Evolutionary conservation across 37 sponge, comb jelly and placozoan genomes (phyloP).

Genomic region (Axinella damicornis): DNA sequence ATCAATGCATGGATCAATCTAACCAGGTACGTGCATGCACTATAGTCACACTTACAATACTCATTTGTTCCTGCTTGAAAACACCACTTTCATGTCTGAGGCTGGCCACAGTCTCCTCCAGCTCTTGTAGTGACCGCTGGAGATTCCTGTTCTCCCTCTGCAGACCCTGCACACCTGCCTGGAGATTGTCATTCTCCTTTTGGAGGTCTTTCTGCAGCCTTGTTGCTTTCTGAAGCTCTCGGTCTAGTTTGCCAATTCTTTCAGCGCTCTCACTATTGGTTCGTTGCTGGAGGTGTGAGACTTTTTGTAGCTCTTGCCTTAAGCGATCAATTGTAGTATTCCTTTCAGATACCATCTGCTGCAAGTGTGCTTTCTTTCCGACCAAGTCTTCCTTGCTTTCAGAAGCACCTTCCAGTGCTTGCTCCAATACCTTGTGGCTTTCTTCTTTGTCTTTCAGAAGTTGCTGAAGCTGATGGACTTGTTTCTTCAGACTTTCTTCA

Average conservation of each 20-base stretch:
- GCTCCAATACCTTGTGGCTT: not conserved
- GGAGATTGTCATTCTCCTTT: not conserved
- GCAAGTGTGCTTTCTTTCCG: not conserved
- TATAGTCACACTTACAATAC: not conserved
- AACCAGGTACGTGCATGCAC: no score
- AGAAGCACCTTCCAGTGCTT: not conserved
- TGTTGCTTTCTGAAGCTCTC: no score
- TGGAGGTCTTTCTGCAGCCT: not conserved
- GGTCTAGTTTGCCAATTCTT: not conserved
- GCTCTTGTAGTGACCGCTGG: not conserved
- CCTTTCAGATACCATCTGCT: not conserved
- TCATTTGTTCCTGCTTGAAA: conserved; percentile 4
- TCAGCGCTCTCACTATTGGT: not conserved
- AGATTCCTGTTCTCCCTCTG: not conserved
- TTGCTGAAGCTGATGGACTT: not conserved
- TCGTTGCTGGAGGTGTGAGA: no score
- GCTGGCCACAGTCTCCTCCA: not conserved
- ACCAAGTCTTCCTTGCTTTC: not conserved
- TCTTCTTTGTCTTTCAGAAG: conserved; percentile 5
- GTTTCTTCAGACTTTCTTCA: not conserved
- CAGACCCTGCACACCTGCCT: not conserved
- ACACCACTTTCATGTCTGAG: not conserved
- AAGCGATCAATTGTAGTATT: not conserved
- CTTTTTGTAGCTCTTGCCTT: no score
- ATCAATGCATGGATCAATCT: no score